Conservation (phyloP, 2,888 invertebrate genomes). For the Onthophagus sagittarius region DNA sequence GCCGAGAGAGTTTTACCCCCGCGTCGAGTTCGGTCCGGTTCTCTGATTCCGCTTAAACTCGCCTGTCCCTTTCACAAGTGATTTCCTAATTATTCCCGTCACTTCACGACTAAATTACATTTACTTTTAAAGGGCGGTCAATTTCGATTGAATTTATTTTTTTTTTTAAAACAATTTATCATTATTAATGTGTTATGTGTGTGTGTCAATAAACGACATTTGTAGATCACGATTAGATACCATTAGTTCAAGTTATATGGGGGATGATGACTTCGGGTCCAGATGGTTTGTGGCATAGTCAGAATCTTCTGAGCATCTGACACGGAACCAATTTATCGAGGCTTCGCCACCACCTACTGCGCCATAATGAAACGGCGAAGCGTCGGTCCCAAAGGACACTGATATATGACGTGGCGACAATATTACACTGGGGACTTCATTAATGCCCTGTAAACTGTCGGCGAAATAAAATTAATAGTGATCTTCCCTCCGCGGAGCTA, state of each 20-base stretch:
- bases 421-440: conserved; percentile 51
- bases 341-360: background rate
- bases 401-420: conserved; percentile 50
- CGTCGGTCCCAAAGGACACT: conserved; percentile 38
- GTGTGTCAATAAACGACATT: background rate
- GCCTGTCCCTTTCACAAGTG: background rate
- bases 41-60: background rate
- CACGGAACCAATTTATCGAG: conserved; percentile 22
- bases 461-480: conserved; percentile 51
- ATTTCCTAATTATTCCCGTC: conserved; percentile 6
- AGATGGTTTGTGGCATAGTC: conserved; percentile 7
- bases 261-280: background rate
- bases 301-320: conserved; percentile 11
- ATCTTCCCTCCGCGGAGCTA: conserved; percentile 37
- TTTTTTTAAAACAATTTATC: background rate
- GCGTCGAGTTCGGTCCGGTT: background rate
- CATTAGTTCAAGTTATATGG: background rate
- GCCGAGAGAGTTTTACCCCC: conserved; percentile 15
- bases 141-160: background rate
- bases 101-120: conserved; percentile 5
- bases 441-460: conserved; percentile 51
- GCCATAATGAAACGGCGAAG: background rate
- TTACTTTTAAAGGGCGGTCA: background rate
- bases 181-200: background rate
- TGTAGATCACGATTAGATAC: background rate